These are phyloP conservation scores for Lepidurus arcticus DNA, from an alignment of 1,140 invertebrate genomes.

Conservation along the genomic window DNA sequence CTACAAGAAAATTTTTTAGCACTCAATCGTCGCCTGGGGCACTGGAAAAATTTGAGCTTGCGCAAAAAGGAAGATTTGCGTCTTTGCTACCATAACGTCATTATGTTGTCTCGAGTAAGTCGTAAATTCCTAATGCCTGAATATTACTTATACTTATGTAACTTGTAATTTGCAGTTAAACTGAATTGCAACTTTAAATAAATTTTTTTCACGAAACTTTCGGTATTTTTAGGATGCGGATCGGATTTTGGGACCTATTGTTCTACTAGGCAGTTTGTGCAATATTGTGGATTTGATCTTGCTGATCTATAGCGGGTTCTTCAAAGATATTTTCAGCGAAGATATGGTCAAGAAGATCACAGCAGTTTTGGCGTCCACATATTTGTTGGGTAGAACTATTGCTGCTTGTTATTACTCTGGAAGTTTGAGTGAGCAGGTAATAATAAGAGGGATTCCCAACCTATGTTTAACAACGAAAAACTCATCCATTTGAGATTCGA, in stretches of 20 bases:
- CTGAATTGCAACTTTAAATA: too few relatives aligned
- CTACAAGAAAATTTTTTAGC: neutral
- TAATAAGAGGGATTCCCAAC: too few relatives aligned
- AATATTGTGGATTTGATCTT: constrained; percentile 4
- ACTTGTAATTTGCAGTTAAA: too few relatives aligned
- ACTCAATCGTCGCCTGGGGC: neutral
- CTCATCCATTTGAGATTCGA: too few relatives aligned
- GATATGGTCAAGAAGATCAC: neutral
- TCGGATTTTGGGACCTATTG: neutral
- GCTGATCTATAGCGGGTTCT: neutral
- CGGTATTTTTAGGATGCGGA: neutral
- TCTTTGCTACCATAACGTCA: neutral
- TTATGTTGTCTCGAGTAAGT: neutral
- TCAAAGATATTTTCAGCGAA: constrained; percentile 16
- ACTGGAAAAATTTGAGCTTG: neutral
- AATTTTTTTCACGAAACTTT: neutral
- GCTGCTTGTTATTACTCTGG: constrained; percentile 14
- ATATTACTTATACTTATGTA: too few relatives aligned
- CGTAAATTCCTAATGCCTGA: too few relatives aligned
- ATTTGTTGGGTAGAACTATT: neutral
- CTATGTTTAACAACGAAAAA: too few relatives aligned
- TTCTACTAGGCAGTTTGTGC: neutral
- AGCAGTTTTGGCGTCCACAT: neutral
- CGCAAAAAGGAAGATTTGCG: neutral
- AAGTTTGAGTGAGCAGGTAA: neutral